Evolutionary conservation across 2,888 invertebrate species (phyloP).

Genomic region (Phlogophora meticulosa): DNA sequence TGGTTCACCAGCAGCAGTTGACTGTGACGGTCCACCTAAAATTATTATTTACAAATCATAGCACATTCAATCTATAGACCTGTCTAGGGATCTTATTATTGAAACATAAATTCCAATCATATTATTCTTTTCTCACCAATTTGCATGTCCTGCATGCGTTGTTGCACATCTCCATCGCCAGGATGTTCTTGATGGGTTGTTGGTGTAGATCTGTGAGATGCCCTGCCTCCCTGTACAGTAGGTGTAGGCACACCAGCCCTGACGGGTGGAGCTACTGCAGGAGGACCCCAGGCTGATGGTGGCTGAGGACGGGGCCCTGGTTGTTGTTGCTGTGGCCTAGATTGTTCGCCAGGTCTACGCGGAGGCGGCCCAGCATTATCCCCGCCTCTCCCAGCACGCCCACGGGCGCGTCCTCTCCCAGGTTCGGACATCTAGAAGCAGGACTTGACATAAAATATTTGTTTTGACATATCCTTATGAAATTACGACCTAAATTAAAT

Average conservation of each 20-base stretch:
- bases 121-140: conserved; percentile 36
- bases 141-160: conserved; percentile 76
- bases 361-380: conserved; percentile 74
- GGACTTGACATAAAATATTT: too few species aligned
- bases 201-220: conserved; percentile 79
- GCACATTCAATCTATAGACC: background rate
- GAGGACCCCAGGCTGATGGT: conserved; percentile 85
- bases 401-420: conserved; percentile 84
- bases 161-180: conserved; percentile 84
- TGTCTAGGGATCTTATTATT: background rate
- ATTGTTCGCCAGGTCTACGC: conserved; percentile 73
- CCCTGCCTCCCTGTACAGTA: conserved; percentile 77
- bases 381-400: conserved; percentile 80
- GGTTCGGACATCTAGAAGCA: conserved; percentile 78
- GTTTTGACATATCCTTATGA: too few species aligned
- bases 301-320: conserved; percentile 81
- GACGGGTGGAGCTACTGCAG: conserved; percentile 78
- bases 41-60: background rate
- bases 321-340: conserved; percentile 66
- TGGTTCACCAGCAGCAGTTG: conserved; percentile 73
- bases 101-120: conserved; percentile 11
- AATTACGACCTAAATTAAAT: too few species aligned
- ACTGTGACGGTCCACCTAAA: conserved; percentile 31
- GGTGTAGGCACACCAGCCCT: conserved; percentile 81
- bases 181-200: conserved; percentile 81